Evolutionary conservation across 2,113 vertebrate species (phyloP).

Genomic region (Ancistrus triradiatus): DNA sequence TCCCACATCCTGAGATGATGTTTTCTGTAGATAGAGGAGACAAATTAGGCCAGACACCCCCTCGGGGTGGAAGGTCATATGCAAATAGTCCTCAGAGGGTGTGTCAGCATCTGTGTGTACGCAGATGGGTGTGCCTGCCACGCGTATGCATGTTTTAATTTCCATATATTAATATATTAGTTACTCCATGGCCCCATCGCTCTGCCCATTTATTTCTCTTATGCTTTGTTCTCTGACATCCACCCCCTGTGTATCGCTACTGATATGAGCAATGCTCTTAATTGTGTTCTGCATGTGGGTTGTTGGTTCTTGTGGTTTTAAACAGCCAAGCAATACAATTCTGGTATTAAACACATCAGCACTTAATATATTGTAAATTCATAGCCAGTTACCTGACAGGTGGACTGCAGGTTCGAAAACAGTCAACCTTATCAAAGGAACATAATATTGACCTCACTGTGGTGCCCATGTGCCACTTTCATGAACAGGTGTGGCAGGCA

Average conservation of each 20-base stretch:
- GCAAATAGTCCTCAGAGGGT: slow-evolving; percentile 31
- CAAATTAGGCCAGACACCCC: slow-evolving; percentile 24
- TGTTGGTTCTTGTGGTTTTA: neutral
- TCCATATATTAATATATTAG: slow-evolving; percentile 36
- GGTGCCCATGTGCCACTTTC: no score
- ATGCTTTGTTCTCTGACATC: slow-evolving; percentile 26
- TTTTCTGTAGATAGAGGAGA: slow-evolving; percentile 4
- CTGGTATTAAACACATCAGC: neutral
- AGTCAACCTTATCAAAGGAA: neutral
- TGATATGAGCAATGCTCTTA: slow-evolving; percentile 1
- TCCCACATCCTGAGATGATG: neutral
- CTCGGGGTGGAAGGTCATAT: slow-evolving; percentile 36
- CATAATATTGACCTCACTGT: no score
- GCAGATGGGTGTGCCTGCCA: slow-evolving; percentile 43
- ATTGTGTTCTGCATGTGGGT: neutral
- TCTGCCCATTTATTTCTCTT: slow-evolving; percentile 27
- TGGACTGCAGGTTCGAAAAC: no score
- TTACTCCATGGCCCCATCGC: slow-evolving; percentile 10
- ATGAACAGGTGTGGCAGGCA: no score
- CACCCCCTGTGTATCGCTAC: slow-evolving; percentile 7
- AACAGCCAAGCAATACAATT: neutral
- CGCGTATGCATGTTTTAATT: slow-evolving; percentile 37
- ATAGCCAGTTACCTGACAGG: no score
- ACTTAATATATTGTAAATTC: neutral
- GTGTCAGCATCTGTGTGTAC: slow-evolving; percentile 38